phyloP scores from a whole-genome alignment of 2,797 vertebrate genomes.

The Falco berigora region DNA sequence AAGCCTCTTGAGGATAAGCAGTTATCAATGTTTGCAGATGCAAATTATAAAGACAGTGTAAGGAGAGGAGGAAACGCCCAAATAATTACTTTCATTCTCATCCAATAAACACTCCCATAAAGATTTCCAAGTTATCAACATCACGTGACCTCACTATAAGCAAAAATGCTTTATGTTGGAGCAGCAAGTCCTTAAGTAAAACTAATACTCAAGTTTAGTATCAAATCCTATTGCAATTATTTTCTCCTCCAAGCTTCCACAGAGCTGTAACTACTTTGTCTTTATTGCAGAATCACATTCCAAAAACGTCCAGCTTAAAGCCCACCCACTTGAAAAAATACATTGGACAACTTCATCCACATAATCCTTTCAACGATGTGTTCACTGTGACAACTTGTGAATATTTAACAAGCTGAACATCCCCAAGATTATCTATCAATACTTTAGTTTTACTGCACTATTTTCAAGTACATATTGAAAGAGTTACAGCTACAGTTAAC shows the following conservation, averaged over 20 bases:
- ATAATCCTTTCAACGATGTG: not conserved
- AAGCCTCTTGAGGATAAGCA: not conserved
- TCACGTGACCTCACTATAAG: not conserved
- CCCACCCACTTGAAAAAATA: not conserved
- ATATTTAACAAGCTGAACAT: not conserved
- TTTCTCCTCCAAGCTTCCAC: not conserved
- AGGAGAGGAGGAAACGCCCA: not conserved
- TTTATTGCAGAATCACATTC: not conserved
- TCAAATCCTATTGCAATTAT: not conserved
- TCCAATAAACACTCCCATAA: not conserved
- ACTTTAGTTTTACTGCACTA: not conserved
- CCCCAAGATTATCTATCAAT: not conserved
- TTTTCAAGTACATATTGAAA: not conserved
- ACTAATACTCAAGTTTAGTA: not conserved
- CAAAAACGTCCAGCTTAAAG: not conserved
- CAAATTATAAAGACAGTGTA: not conserved
- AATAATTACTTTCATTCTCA: not conserved
- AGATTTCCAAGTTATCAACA: not conserved
- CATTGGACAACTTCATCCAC: not conserved
- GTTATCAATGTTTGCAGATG: not conserved
- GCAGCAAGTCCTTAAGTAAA: not conserved
- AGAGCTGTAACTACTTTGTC: not conserved
- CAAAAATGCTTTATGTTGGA: not conserved
- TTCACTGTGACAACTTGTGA: not conserved
- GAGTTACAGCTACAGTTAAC: not conserved